phyloP scores from a whole-genome alignment of 2,113 vertebrate genomes.

The Pica pica region DNA sequence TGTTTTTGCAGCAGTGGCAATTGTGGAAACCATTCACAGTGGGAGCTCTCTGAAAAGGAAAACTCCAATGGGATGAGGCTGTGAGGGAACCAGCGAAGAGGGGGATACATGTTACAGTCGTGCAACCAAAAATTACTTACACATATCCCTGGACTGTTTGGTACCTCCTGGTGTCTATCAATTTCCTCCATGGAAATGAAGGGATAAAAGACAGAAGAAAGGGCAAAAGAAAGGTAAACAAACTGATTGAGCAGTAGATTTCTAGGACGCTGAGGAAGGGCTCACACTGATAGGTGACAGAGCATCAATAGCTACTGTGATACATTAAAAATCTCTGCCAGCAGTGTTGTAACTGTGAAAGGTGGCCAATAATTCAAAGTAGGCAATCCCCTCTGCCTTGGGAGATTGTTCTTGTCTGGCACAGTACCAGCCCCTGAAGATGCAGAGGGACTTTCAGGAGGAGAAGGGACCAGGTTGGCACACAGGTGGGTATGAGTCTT shows the following conservation, averaged over 20 bases:
- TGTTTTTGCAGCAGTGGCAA: not conserved
- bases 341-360: not conserved
- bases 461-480: not conserved
- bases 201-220: not conserved
- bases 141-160: not conserved
- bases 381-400: rapidly evolving
- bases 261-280: not conserved
- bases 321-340: not conserved
- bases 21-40: not conserved
- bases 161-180: not conserved
- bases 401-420: not conserved
- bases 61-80: not conserved
- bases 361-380: not conserved
- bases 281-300: not conserved
- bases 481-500: rapidly evolving
- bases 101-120: rapidly evolving
- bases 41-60: not conserved
- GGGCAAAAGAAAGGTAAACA: not conserved
- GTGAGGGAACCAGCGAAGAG: not conserved
- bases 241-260: not conserved
- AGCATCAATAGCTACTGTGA: not conserved
- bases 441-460: not conserved
- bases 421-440: not conserved
- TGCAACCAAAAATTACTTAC: not conserved
- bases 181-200: not conserved